Base-by-base conservation (phyloP, 2,888 invertebrate species). In the Meganola albula region DNA sequence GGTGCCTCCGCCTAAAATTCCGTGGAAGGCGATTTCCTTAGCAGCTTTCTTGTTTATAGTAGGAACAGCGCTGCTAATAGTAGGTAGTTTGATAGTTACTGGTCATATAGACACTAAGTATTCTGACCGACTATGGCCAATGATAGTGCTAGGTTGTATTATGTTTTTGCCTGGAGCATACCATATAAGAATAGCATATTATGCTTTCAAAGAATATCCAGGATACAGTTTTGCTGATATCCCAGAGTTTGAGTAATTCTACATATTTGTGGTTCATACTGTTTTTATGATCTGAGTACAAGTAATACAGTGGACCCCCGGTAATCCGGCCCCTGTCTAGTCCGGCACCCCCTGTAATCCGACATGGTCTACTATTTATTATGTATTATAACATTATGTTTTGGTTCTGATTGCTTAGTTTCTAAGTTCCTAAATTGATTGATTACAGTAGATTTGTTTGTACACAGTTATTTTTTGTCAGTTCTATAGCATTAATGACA, bases 91-190 rank as follows among this genome's bases (percentile, higher is more conserved):
- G 40, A 91, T 96, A 38, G 90, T 95, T 12, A 90, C 92, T 37
- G 96, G 96, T 10, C 90, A 93, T 57, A 92, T 95, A 62, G 91
- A 92, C 60, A 88, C 92, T 16, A 92, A 94, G 89, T 95, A 96
- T 75, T 90, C 92, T 2, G 96, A 96, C 72, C 88, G 96, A 41
- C 91, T 94, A 69, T 96, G 95, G 94, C 96, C 96, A 1, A 89
- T 97, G 74, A 90, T 96, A 44, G 92, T 96, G 50, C 83, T 97
- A 59, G 97, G 97, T 16, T 85, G 90, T 11, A 86, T 97, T 21
- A 95, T 96, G 94, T 96, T 97, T 63, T 91, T 97, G 48, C 97
- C 97, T 0, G 97, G 96, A 22, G 93, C 93, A 30, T 97, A 97
- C 75, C 96, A 97, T 68, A 91, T 95, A 27, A 89, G 95, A 53